Conservation (phyloP, 1,140 invertebrate genomes). For the Hesperophylax magnus region DNA sequence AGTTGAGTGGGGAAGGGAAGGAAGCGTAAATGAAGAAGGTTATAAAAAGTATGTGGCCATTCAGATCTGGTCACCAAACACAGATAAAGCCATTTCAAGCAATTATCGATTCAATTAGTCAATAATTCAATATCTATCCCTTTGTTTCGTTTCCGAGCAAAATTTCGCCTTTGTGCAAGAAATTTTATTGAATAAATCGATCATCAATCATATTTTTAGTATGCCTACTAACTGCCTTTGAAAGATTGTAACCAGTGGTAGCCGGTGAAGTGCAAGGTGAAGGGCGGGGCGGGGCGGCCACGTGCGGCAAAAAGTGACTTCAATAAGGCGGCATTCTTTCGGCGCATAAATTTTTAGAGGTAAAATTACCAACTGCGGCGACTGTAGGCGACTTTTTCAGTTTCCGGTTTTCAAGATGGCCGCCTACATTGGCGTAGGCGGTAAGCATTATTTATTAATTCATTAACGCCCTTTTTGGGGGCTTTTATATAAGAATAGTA, state of each 20-base stretch:
- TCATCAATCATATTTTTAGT: conserved; percentile 19
- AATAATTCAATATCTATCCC: too few species aligned
- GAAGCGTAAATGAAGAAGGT: too few species aligned
- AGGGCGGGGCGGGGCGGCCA: background rate
- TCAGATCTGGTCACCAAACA: too few species aligned
- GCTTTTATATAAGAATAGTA: too few species aligned
- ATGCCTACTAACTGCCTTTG: background rate
- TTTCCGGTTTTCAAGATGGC: conserved; percentile 23
- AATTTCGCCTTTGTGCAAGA: background rate
- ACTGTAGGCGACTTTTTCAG: conserved; percentile 13
- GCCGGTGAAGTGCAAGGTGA: too few species aligned
- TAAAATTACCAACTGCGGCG: background rate
- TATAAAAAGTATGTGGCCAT: too few species aligned
- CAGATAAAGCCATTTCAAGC: too few species aligned
- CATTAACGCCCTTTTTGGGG: too few species aligned
- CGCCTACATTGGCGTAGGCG: background rate
- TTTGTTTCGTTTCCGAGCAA: background rate
- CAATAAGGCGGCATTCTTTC: conserved; percentile 32
- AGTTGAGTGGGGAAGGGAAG: too few species aligned
- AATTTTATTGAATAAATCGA: conserved; percentile 12
- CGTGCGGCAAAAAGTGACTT: conserved; percentile 27
- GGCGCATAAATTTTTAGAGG: background rate
- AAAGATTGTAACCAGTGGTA: background rate
- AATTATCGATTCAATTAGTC: too few species aligned
- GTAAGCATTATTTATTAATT: too few species aligned